Evolutionary conservation across 2,888 invertebrate genomes (phyloP).

Genomic region (Drosophila tanythrix): DNA sequence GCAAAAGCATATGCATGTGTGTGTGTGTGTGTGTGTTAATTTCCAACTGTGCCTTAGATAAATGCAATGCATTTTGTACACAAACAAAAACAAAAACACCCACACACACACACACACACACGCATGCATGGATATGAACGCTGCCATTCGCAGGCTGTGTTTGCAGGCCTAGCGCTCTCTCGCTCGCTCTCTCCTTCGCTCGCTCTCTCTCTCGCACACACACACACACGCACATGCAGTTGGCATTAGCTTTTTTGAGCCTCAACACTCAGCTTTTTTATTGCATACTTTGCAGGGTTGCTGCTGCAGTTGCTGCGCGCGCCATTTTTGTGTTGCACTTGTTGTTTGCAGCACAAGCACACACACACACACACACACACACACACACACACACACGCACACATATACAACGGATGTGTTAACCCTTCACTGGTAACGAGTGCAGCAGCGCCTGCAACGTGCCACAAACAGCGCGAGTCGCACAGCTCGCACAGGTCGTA

Average conservation of each 20-base stretch:
- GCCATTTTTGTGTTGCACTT: conserved; percentile 72
- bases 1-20: neutral
- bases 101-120: conserved; percentile 1
- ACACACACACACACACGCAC: neutral
- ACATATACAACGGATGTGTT: neutral
- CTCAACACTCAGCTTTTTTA: conserved; percentile 20
- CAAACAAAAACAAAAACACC: neutral
- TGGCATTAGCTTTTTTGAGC: neutral
- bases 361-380: neutral
- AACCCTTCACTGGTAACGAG: conserved; percentile 28
- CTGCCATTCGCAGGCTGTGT: conserved; percentile 33
- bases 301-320: conserved; percentile 67
- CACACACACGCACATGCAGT: conserved; percentile 1
- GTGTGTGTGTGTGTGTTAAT: neutral
- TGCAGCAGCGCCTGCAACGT: conserved; percentile 34
- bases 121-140: conserved; percentile 12
- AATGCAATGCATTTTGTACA: conserved; percentile 30
- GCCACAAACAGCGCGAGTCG: conserved; percentile 7
- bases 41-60: neutral
- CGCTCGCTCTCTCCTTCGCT: neutral
- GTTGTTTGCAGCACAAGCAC: conserved; percentile 35
- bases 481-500: neutral
- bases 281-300: conserved; percentile 71
- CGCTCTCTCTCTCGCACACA: neutral
- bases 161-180: conserved; percentile 16